A percentile compares a stretch with the other conserved stretches of the same genome.
Conservation (phyloP, 2,113 vertebrate species). For the Tragulus kanchil region DNA sequence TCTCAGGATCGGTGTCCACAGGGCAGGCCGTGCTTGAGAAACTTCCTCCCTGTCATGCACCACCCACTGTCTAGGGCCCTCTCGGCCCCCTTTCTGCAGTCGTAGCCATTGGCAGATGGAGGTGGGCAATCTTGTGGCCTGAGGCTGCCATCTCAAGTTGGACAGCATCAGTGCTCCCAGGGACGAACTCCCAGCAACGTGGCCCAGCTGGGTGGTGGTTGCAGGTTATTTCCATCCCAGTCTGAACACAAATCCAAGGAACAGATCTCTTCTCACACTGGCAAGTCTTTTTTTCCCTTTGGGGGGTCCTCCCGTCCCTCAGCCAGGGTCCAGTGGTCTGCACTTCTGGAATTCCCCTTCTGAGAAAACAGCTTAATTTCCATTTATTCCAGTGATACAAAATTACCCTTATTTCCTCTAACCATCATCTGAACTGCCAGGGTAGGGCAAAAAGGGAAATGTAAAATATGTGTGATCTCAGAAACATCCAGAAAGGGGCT, state of each 20-base stretch:
- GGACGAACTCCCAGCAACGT: rapidly evolving
- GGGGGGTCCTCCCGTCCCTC: rapidly evolving
- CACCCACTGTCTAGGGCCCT: rapidly evolving
- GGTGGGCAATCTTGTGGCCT: rapidly evolving
- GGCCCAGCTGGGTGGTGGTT: background rate
- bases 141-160: background rate
- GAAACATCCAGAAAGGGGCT: background rate
- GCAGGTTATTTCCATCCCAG: background rate
- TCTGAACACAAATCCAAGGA: background rate
- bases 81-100: no score
- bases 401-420: background rate
- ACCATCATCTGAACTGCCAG: background rate
- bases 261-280: background rate
- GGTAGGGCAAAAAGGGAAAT: background rate
- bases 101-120: rapidly evolving
- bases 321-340: background rate
- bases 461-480: background rate
- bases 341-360: background rate
- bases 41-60: rapidly evolving
- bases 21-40: background rate
- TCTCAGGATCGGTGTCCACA: rapidly evolving
- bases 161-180: background rate
- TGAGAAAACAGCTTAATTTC: background rate
- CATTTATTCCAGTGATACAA: background rate
- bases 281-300: rapidly evolving